Percentiles rank a stretch among this genome's conserved stretches.
Evolutionary conservation across 53 echinoderm and acorn worm species (phyloP).

Genomic region (Arbacia lixula): DNA sequence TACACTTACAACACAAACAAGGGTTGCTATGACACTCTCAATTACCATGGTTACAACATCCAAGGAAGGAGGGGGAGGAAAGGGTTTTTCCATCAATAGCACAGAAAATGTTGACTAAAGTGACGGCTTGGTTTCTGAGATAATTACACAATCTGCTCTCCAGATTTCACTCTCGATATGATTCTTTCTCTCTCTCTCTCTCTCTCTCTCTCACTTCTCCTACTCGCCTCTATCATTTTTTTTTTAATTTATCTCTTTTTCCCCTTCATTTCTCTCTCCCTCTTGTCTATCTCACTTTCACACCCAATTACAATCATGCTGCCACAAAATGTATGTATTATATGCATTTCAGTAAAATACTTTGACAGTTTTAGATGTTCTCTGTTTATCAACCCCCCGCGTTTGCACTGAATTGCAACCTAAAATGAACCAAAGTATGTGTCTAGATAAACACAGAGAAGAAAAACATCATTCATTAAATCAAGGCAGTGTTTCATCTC

Average conservation of each 20-base stretch:
- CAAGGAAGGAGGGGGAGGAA: neutral
- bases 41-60: constrained; percentile 12
- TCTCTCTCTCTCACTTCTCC: neutral
- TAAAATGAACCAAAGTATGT: too few species aligned
- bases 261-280: neutral
- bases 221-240: neutral
- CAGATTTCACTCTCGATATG: neutral
- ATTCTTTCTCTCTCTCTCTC: neutral
- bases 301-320: neutral
- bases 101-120: too few species aligned
- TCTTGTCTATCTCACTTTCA: neutral
- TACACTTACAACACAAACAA: constrained; percentile 30
- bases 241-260: neutral
- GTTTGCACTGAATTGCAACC: too few species aligned
- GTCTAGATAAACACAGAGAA: too few species aligned
- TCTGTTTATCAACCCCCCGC: too few species aligned
- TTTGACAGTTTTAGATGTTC: too few species aligned
- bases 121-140: too few species aligned
- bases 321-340: too few species aligned
- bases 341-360: too few species aligned
- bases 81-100: neutral
- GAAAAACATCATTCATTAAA: too few species aligned
- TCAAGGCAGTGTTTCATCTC: neutral
- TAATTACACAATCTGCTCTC: too few species aligned
- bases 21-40: constrained; percentile 4